Base-by-base conservation (phyloP, 2,888 invertebrate genomes). In the Meandrusa payeni region DNA sequence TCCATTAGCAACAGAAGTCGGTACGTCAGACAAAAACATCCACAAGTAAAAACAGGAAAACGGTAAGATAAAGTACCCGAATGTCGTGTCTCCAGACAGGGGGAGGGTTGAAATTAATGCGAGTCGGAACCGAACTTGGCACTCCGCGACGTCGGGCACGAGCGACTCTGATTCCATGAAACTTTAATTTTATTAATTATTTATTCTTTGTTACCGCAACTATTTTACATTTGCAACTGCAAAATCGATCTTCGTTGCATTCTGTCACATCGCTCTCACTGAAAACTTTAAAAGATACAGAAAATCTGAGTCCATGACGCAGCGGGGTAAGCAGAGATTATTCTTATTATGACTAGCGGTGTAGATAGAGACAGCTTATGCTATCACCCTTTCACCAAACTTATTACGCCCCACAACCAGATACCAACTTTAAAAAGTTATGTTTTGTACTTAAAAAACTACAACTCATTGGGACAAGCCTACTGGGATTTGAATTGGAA, bases 1-100 rank as follows among this genome's bases (percentile, higher is more conserved):
- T 39, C 44, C 44, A 44, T 44, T 44, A 44, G 44, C 24, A 44
- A 39, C 44, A 39, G 44, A 33, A 44, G 44, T 39, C 44, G 39
- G 32, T 24, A 44, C 28, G 39, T 44, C 37, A 39, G 10, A 32
- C 39, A 44, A 44, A 44, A 44, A 44, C 44, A 33, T 34, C 44
- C 39, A 33, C 44, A 15, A 33, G 44, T 33, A 44, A 44, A 44
- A 44, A 44, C 44, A 44, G 44, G 39, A 44, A 44, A 44, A 44
- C 38, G 43, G 43, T 38, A 39, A 44, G 44, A 44, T 44, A 44
- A 44, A 44, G 38, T 33, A 38, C 23, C 43, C 44, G 28, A 44
- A 44, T 32, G 44, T 39, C 44, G 38, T 38, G 38, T 44, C 38
- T 33, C 24, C 17, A 37, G 37, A 24, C 42, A 20, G 41, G 12